These are phyloP conservation scores for Anodontia alba DNA, from an alignment of 2,888 invertebrate genomes.

Conservation along the genomic window DNA sequence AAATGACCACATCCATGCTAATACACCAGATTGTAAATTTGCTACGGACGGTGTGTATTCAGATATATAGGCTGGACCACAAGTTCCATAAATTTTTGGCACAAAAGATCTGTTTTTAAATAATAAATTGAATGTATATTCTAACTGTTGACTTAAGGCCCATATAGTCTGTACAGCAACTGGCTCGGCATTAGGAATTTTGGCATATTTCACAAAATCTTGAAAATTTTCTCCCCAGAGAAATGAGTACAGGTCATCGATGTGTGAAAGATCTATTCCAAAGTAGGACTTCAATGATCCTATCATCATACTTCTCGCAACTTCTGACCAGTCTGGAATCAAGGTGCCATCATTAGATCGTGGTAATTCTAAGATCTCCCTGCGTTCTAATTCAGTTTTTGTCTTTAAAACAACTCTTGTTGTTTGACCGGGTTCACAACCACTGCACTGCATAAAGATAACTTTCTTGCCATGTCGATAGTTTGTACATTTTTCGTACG, in stretches of 20 bases:
- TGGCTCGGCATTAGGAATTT: constrained; percentile 25
- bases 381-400: constrained; percentile 25
- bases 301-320: constrained; percentile 41
- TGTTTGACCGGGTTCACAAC: constrained; percentile 42
- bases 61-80: constrained; percentile 89
- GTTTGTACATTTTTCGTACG: constrained; percentile 88
- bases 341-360: constrained; percentile 21
- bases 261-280: constrained; percentile 35
- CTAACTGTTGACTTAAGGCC: constrained; percentile 89
- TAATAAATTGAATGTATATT: constrained; percentile 88
- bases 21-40: constrained; percentile 57
- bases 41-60: constrained; percentile 86
- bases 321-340: constrained; percentile 17
- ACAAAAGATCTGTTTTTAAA: constrained; percentile 88
- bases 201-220: constrained; percentile 36
- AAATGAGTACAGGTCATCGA: constrained; percentile 52
- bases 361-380: constrained; percentile 25
- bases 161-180: constrained; percentile 84
- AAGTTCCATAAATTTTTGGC: constrained; percentile 89
- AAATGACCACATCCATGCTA: constrained; percentile 47
- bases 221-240: constrained; percentile 56
- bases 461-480: constrained; percentile 87
- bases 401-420: constrained; percentile 71
- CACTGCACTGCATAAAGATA: constrained; percentile 65
- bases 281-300: constrained; percentile 40